Evolutionary conservation across 2,888 invertebrate genomes (phyloP).

Genomic region (Heliconius ethilla): DNA sequence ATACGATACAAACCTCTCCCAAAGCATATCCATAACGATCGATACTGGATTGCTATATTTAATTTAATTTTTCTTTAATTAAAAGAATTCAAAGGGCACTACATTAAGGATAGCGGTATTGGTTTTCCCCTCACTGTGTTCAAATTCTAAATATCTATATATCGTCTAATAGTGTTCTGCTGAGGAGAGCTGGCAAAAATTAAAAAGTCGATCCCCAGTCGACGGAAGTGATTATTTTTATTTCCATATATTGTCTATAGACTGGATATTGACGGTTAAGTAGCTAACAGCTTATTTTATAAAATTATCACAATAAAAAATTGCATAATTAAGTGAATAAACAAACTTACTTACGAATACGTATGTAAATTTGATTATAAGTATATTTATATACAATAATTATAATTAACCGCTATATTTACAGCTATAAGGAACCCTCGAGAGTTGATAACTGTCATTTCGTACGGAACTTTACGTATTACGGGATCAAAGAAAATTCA

Average conservation of each 20-base stretch:
- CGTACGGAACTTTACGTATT: neutral
- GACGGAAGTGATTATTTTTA: neutral
- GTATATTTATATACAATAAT: neutral
- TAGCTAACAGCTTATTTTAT: neutral
- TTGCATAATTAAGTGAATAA: neutral
- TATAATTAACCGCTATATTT: neutral
- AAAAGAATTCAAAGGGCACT: neutral
- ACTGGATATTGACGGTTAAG: neutral
- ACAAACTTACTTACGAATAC: neutral
- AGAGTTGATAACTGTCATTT: constrained; percentile 12
- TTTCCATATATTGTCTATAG: neutral
- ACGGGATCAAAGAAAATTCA: neutral
- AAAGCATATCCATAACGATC: neutral
- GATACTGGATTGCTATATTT: neutral
- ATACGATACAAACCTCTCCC: too few relatives aligned
- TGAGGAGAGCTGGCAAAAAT: neutral
- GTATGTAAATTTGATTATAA: neutral
- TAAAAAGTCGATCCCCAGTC: neutral
- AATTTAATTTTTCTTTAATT: neutral
- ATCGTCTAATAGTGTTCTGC: neutral
- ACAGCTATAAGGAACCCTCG: constrained; percentile 7
- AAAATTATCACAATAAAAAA: neutral
- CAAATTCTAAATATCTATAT: neutral
- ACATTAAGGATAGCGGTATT: neutral
- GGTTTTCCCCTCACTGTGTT: neutral